Conservation (phyloP, 2,888 invertebrate genomes). For the Isoperla grammatica region DNA sequence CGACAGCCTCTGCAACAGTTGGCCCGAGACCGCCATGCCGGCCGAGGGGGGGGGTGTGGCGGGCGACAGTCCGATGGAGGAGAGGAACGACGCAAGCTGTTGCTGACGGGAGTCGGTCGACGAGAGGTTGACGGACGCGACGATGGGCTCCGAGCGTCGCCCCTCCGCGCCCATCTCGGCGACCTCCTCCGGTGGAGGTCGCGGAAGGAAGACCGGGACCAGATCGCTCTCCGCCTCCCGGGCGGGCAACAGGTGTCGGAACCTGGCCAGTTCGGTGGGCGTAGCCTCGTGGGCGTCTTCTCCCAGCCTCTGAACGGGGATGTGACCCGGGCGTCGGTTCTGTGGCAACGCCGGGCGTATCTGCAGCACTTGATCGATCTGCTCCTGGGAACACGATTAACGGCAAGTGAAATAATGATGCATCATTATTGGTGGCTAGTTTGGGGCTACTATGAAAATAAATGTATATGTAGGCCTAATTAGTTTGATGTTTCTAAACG, state of each 20-base stretch:
- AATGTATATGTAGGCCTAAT: no score
- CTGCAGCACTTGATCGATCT: conserved; percentile 38
- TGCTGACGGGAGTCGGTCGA: conserved; percentile 15
- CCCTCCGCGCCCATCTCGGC: background rate
- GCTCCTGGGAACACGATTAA: conserved; percentile 34
- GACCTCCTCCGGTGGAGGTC: background rate
- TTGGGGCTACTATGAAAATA: no score
- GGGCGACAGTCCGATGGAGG: conserved; percentile 22
- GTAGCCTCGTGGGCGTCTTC: conserved; percentile 52
- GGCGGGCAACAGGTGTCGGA: conserved; percentile 37
- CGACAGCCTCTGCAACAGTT: background rate
- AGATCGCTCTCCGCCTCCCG: conserved; percentile 46
- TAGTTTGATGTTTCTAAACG: no score
- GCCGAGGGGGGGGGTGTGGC: no score
- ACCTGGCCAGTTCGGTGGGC: conserved; percentile 49
- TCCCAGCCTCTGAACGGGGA: conserved; percentile 53
- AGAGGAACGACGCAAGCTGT: conserved; percentile 23
- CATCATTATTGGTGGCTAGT: no score
- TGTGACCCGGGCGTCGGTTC: conserved; percentile 43
- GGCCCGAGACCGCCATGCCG: background rate
- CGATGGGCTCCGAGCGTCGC: conserved; percentile 2
- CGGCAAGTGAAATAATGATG: no score
- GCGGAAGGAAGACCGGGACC: conserved; percentile 42
- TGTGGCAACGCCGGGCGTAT: conserved; percentile 3
- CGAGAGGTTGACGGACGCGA: conserved; percentile 19